These are phyloP conservation scores for Otocyon megalotis DNA, from an alignment of 2,113 vertebrate species.

Conservation along the genomic window DNA sequence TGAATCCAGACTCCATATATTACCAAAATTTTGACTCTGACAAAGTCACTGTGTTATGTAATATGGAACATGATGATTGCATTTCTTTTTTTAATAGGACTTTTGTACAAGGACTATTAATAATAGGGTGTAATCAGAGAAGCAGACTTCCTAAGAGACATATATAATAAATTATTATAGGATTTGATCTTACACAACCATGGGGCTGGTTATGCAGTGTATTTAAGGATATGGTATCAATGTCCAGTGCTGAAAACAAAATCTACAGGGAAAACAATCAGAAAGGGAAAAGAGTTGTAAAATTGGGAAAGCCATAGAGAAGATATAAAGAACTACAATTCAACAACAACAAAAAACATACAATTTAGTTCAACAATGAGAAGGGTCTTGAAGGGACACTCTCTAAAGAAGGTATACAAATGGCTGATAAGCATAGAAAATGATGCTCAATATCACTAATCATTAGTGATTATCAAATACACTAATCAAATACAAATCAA, in stretches of 20 bases:
- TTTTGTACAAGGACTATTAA: conserved; percentile 10
- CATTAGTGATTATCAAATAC: neutral
- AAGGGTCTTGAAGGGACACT: neutral
- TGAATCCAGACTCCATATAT: neutral
- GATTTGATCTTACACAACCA: neutral
- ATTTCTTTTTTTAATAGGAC: neutral
- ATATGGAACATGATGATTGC: neutral
- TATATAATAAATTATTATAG: neutral
- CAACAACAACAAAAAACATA: neutral
- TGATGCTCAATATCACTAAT: neutral
- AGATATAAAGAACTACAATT: neutral
- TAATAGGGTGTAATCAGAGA: neutral
- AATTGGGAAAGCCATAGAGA: neutral
- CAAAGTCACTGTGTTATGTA: neutral
- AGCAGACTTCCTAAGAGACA: neutral
- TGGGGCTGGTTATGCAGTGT: neutral
- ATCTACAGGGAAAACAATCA: neutral
- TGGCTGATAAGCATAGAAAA: neutral
- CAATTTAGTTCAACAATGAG: neutral
- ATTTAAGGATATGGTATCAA: neutral
- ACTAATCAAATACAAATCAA: neutral
- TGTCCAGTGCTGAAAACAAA: neutral
- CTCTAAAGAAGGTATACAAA: neutral
- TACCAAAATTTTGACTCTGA: neutral
- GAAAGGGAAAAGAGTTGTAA: neutral